Evolutionary conservation across 2,797 vertebrate genomes (phyloP), one percentile per base, ranked within the genome.

Genomic region (Corythornis leucogaster): DNA sequence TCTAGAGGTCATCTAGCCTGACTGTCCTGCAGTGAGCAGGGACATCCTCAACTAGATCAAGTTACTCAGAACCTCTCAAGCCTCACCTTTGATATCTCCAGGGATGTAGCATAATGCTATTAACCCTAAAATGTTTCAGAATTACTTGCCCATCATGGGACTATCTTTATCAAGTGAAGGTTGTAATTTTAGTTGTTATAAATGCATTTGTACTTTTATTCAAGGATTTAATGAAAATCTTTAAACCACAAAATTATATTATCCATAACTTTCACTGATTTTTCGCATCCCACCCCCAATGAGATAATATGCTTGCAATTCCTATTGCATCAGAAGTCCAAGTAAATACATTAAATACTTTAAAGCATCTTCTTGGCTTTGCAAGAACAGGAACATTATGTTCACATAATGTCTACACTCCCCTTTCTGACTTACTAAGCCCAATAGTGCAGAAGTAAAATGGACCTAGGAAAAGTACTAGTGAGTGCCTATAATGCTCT

Each of bases 281-380:
- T 89, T 76, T 63, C 42, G 2, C 6, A n/a, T n/a, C 7, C 3
- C 3, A 24, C 1, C 0, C 5, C 7, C 6, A 63, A 59, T 46
- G 11, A 58, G 57, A 70, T 81, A 71, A 70, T 50, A 7, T 8
- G 55, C 7, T 48, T 71, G 24, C 10, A 43, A 51, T 40, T 30
- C 20, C 30, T 74, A 7, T 18, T 74, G 6, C 6, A 46, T 25
- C 18, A 66, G 53, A 70, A 70, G 8, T 30, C 15, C 28, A 38
- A 53, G 3, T 35, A 78, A 74, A 43, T 11, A 9, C 4, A 28
- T 68, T 33, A 55, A 68, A 48, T 46, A 35, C 12, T 48, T 77
- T 55, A 22, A 48, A 74, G 33, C 3, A 46, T 8, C 6, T 19
- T 51, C 6, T 58, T 24, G 8, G 6, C 14, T 86, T 31, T 81